phyloP scores from a whole-genome alignment of 2,888 invertebrate genomes.

The Acronicta alni region DNA sequence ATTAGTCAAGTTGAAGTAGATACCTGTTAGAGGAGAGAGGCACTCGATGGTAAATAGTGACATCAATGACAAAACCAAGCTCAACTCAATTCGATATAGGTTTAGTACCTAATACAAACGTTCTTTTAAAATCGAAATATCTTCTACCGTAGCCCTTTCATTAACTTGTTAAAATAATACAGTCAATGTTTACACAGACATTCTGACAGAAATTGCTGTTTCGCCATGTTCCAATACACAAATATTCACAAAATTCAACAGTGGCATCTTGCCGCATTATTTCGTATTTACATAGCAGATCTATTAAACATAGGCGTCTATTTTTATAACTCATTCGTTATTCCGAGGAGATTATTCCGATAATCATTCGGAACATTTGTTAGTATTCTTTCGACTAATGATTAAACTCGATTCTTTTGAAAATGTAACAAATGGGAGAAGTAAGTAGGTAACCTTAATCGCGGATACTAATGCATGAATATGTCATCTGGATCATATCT shows the following conservation, averaged over 20 bases:
- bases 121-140: background rate
- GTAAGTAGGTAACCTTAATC: slow-evolving; percentile 58
- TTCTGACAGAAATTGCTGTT: slow-evolving; percentile 26
- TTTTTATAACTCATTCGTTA: slow-evolving; percentile 40
- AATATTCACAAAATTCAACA: slow-evolving; percentile 18
- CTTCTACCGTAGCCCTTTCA: background rate
- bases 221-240: slow-evolving; percentile 23
- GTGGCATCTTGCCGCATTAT: slow-evolving; percentile 16
- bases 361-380: slow-evolving; percentile 42
- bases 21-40: too few species aligned
- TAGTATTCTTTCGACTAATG: slow-evolving; percentile 20
- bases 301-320: slow-evolving; percentile 28
- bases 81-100: background rate
- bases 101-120: background rate
- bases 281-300: slow-evolving; percentile 31
- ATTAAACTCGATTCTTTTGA: slow-evolving; percentile 26
- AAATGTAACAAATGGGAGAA: slow-evolving; percentile 20
- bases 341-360: slow-evolving; percentile 14
- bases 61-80: background rate
- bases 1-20: too few species aligned
- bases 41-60: background rate
- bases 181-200: slow-evolving; percentile 14
- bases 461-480: slow-evolving; percentile 38
- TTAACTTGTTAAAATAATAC: slow-evolving; percentile 13
- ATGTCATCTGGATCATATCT: slow-evolving; percentile 53